phyloP scores from a whole-genome alignment of 2,113 vertebrate genomes.

The Campylomormyrus tamandua region DNA sequence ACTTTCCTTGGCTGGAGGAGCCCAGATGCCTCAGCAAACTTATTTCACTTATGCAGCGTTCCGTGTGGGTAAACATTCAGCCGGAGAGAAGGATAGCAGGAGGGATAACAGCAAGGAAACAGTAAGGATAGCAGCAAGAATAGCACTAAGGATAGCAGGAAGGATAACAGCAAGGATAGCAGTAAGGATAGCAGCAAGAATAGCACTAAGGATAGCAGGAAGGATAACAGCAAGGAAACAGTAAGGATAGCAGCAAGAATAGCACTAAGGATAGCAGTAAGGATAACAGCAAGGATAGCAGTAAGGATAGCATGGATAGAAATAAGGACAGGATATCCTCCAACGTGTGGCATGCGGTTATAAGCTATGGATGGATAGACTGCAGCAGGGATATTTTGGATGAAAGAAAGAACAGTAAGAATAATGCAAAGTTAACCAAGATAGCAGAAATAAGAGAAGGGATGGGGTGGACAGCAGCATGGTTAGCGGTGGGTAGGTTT shows the following conservation, averaged over 20 bases:
- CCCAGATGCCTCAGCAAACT: background rate
- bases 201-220: background rate
- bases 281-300: too few relatives aligned
- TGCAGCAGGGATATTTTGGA: background rate
- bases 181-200: background rate
- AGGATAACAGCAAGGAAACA: background rate
- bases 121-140: background rate
- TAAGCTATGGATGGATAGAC: background rate
- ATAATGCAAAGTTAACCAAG: background rate
- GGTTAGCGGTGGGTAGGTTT: background rate
- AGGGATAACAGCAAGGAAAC: background rate
- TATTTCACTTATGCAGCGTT: background rate
- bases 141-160: background rate
- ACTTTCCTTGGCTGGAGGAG: background rate
- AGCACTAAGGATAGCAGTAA: accelerated
- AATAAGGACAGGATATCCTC: background rate
- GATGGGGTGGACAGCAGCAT: background rate
- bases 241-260: background rate
- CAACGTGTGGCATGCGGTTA: background rate
- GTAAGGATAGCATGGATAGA: background rate
- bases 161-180: background rate
- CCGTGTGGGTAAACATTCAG: background rate
- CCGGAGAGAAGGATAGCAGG: background rate
- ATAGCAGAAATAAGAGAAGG: background rate
- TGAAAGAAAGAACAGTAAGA: background rate